Base-by-base conservation (phyloP, 2,888 invertebrate species). In the Rhabditoides inermis region DNA sequence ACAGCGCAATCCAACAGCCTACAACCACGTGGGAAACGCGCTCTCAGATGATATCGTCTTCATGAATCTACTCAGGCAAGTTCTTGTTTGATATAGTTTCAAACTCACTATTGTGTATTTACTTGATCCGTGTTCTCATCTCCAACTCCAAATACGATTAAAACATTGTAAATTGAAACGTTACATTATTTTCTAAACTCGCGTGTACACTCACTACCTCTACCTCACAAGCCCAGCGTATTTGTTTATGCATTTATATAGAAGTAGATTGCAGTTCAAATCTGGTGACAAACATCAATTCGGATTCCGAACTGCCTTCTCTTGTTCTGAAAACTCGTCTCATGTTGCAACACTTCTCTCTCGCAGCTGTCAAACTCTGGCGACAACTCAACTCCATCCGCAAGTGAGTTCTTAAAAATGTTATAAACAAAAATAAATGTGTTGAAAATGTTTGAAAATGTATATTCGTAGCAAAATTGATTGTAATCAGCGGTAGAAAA, bases 251-350 rank as follows among this genome's bases (percentile, higher is more conserved):
- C 18, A 3, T 12, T 18, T 6, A 7, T 7, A 39, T 23, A 41
- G 1, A 27, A 26, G 15, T 40, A 18, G 28, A 35, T 12, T 35
- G 18, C 30, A 65, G 65, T 42, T 60, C 62, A 2, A 58, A 61
- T 40, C 55, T 68, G 3, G 50, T 63, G 7, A 56, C 62, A 2
- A 61, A 66, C 39, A 63, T 71, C 15, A 61, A 61, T 23, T 60
- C 60, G 22, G 68, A 69, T 53, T 66, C 66, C 12, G 63, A 67
- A 47, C 50, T 73, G 30, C 73, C 73, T n/a, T 65, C 70, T 36
- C 53, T 73, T 2, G 73, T 73, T 6, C 47, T 73, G 22, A 74
- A 60, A 58, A 73, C 73, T 18, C 65, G 73, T 20, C 62, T 73
- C 12, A 54, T 73, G 7, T 62, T 73, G 12, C 73, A 73, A 51